Evolutionary conservation across 2,888 invertebrate genomes (phyloP).

Genomic region (Chloroclystis v-ata): DNA sequence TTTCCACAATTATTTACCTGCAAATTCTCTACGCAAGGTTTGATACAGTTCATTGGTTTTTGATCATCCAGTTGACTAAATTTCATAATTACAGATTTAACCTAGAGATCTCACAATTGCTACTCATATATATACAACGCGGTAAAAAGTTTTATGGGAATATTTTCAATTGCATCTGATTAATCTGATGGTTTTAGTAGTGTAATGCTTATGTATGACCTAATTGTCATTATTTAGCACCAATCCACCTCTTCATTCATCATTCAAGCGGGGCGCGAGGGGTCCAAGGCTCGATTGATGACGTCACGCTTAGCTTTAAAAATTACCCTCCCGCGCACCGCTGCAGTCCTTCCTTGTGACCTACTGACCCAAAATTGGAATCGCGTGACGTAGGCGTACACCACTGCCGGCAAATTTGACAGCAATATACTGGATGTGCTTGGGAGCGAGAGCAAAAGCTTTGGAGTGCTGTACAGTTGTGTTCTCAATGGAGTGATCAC

Average conservation of each 20-base stretch:
- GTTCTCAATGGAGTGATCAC: constrained; percentile 67
- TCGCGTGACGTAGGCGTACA: constrained; percentile 71
- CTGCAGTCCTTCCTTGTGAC: constrained; percentile 69
- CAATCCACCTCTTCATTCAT: constrained; percentile 69
- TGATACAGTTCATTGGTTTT: background rate
- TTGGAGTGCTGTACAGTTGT: constrained; percentile 36
- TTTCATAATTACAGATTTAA: too few species aligned
- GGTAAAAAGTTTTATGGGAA: too few species aligned
- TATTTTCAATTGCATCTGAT: too few species aligned
- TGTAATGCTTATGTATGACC: constrained; percentile 29
- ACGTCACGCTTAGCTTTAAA: constrained; percentile 67
- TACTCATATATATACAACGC: too few species aligned
- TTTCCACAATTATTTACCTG: background rate
- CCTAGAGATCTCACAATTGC: too few species aligned
- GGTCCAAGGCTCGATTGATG: constrained; percentile 51
- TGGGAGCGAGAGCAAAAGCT: constrained; percentile 40
- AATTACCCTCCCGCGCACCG: constrained; percentile 51
- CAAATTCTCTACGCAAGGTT: background rate
- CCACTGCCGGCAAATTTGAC: constrained; percentile 36
- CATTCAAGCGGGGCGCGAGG: constrained; percentile 54
- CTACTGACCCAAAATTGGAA: constrained; percentile 70
- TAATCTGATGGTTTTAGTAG: too few species aligned
- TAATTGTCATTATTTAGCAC: constrained; percentile 46
- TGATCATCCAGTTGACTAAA: background rate
- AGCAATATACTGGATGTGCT: constrained; percentile 16